Evolutionary conservation across 1,140 invertebrate genomes (phyloP).

Genomic region (Papilio polyxenes): DNA sequence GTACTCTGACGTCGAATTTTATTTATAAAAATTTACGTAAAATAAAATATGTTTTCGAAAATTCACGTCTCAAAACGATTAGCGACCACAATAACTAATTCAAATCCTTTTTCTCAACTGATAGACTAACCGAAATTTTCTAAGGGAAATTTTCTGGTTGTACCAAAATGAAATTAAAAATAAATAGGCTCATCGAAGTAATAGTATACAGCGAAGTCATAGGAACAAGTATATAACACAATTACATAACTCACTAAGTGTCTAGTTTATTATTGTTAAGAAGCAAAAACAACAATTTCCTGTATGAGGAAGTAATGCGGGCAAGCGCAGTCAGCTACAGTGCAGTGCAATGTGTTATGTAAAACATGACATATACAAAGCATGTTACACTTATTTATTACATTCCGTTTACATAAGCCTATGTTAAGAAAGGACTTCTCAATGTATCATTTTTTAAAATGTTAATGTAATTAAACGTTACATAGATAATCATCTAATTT

Average conservation of each 20-base stretch:
- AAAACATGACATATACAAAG: constrained; percentile 28
- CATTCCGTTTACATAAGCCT: constrained; percentile 30
- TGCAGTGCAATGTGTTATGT: constrained; percentile 18
- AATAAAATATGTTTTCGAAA: no score
- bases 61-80: no score
- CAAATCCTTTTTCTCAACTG: no score
- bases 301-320: constrained; percentile 36
- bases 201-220: background rate
- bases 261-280: background rate
- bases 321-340: constrained; percentile 18
- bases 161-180: no score
- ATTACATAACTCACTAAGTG: background rate
- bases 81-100: no score
- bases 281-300: constrained; percentile 32
- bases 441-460: background rate
- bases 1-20: no score
- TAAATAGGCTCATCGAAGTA: background rate
- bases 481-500: no score
- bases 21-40: no score
- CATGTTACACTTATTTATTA: constrained; percentile 2
- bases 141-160: no score
- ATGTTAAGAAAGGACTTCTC: background rate
- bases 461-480: background rate
- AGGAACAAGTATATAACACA: background rate
- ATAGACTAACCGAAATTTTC: no score